Conservation (phyloP, 1,140 invertebrate genomes). For the Phocides pigmalion region DNA sequence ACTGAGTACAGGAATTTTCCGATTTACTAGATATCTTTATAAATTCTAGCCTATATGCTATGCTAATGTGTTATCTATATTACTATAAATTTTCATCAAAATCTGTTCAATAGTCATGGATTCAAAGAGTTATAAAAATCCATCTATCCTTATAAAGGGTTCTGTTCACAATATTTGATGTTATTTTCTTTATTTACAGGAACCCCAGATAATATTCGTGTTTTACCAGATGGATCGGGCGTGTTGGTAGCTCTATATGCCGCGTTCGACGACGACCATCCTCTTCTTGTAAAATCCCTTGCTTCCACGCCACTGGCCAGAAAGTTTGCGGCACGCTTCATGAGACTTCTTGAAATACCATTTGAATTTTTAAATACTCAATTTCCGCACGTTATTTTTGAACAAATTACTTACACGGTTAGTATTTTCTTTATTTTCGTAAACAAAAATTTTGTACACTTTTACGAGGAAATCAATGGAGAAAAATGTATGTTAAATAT, state of each 20-base stretch:
- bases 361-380: conserved; percentile 84
- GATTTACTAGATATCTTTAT: no score
- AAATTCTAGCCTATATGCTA: no score
- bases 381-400: conserved; percentile 85
- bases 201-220: conserved; percentile 91
- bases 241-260: conserved; percentile 87
- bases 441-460: no score
- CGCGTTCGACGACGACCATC: conserved; percentile 81
- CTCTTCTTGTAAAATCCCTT: conserved; percentile 78
- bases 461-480: no score
- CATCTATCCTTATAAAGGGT: no score
- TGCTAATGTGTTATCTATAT: no score
- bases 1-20: no score
- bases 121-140: no score
- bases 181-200: conserved; percentile 48
- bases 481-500: no score
- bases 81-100: no score
- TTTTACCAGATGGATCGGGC: conserved; percentile 86
- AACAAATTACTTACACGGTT: conserved; percentile 83
- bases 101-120: no score
- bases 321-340: conserved; percentile 85
- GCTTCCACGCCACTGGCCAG: conserved; percentile 84
- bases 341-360: conserved; percentile 83
- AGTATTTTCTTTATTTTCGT: conserved; percentile 52
- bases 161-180: no score